Evolutionary conservation across 2,797 vertebrate genomes (phyloP).

Genomic region (Leptoclinus maculatus): DNA sequence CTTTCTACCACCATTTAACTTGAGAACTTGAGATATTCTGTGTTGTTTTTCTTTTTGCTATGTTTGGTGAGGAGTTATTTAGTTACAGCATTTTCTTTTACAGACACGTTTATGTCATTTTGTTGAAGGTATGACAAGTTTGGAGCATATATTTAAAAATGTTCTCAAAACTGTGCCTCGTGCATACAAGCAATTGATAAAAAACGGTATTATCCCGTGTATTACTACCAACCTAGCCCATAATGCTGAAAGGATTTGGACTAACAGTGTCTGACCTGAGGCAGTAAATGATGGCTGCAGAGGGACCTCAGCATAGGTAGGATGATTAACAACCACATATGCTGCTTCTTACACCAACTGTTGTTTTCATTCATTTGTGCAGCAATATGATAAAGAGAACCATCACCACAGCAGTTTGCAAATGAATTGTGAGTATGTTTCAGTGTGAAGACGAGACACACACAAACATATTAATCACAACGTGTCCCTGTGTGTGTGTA

Average conservation of each 20-base stretch:
- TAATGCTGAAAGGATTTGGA: background rate
- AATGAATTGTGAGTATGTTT: slow-evolving; percentile 36
- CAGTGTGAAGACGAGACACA: slow-evolving; percentile 14
- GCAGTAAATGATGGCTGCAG: slow-evolving; percentile 9
- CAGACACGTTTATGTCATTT: background rate
- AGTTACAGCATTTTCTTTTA: background rate
- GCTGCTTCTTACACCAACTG: slow-evolving; percentile 40
- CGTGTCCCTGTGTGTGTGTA: slow-evolving; percentile 6
- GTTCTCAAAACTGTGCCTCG: background rate
- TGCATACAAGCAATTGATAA: background rate
- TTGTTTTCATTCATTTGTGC: slow-evolving; percentile 46
- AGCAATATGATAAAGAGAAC: slow-evolving; percentile 36
- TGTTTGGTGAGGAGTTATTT: background rate
- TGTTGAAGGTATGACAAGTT: background rate
- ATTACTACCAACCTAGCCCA: background rate
- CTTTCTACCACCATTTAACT: background rate
- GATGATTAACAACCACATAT: slow-evolving; percentile 46
- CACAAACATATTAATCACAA: slow-evolving; percentile 44
- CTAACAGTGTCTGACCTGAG: slow-evolving; percentile 4
- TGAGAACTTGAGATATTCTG: background rate
- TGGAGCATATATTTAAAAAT: background rate
- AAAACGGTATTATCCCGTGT: background rate
- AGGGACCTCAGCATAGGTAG: slow-evolving; percentile 6
- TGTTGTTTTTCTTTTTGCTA: background rate
- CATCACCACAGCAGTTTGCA: slow-evolving; percentile 27